Conservation (phyloP, 2,888 invertebrate genomes). For the Cheilosia vernalis region DNA sequence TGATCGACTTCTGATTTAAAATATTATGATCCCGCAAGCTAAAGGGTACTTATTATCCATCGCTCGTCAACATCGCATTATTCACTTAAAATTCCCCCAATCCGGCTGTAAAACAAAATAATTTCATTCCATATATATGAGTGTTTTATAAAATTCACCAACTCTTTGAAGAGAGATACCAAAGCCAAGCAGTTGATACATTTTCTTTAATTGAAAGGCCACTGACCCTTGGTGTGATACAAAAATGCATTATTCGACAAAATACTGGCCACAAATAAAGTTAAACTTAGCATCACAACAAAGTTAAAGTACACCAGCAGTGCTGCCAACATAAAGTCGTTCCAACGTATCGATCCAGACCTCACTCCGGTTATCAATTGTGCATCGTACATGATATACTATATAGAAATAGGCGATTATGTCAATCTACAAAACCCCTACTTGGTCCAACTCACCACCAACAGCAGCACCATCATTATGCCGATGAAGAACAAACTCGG, state of each 20-base stretch:
- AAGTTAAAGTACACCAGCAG: slow-evolving; percentile 48
- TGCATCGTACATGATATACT: slow-evolving; percentile 40
- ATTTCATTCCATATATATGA: no score
- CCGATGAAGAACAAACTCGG: not conserved
- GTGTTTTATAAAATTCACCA: no score
- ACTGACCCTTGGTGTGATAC: not conserved
- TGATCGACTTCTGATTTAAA: no score
- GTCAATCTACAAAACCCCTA: no score
- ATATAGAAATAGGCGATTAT: not conserved
- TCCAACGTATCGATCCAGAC: slow-evolving; percentile 33
- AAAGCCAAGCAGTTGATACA: not conserved
- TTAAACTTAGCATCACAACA: slow-evolving; percentile 7
- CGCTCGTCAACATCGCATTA: no score
- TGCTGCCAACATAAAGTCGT: slow-evolving; percentile 44
- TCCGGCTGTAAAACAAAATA: no score
- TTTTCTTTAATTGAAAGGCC: not conserved
- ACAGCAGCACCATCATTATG: not conserved
- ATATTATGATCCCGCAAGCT: no score
- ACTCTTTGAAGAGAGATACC: no score
- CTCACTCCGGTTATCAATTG: slow-evolving; percentile 46
- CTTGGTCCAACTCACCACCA: slow-evolving; percentile 20
- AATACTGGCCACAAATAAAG: not conserved
- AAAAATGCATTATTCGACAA: not conserved
- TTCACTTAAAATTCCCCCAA: no score
- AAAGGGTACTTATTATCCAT: no score